phyloP scores from a whole-genome alignment of 2,797 vertebrate species.

The Hylomyscus alleni region DNA sequence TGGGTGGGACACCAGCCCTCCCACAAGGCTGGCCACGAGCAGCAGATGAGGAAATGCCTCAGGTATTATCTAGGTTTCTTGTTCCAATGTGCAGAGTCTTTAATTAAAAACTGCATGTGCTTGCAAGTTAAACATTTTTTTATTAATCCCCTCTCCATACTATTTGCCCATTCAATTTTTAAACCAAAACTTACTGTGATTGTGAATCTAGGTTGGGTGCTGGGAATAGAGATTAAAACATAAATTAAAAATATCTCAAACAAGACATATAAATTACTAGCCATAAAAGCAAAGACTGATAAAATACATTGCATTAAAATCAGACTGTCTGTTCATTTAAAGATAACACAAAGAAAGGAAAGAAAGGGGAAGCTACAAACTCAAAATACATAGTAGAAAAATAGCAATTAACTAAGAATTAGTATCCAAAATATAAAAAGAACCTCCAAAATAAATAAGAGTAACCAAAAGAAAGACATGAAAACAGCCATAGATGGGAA shows the following conservation, averaged over 20 bases:
- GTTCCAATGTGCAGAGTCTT: neutral
- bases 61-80: conserved; percentile 31
- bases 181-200: conserved; percentile 49
- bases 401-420: conserved; percentile 53
- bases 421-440: conserved; percentile 58
- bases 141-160: conserved; percentile 51
- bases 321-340: conserved; percentile 62
- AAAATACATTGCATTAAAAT: conserved; percentile 63
- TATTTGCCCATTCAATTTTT: conserved; percentile 67
- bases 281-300: conserved; percentile 59
- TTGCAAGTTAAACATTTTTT: conserved; percentile 53
- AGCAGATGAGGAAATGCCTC: neutral
- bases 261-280: conserved; percentile 63
- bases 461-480: conserved; percentile 8
- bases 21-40: neutral
- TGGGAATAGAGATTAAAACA: conserved; percentile 59
- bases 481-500: conserved; percentile 45
- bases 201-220: conserved; percentile 50
- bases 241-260: conserved; percentile 68
- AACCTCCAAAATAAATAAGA: conserved; percentile 64
- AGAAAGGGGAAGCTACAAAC: conserved; percentile 16
- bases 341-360: conserved; percentile 61
- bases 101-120: conserved; percentile 52
- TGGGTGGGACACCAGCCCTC: neutral
- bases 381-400: conserved; percentile 22